Conservation (phyloP, 2,888 invertebrate species). For the Choreutis nemorana region DNA sequence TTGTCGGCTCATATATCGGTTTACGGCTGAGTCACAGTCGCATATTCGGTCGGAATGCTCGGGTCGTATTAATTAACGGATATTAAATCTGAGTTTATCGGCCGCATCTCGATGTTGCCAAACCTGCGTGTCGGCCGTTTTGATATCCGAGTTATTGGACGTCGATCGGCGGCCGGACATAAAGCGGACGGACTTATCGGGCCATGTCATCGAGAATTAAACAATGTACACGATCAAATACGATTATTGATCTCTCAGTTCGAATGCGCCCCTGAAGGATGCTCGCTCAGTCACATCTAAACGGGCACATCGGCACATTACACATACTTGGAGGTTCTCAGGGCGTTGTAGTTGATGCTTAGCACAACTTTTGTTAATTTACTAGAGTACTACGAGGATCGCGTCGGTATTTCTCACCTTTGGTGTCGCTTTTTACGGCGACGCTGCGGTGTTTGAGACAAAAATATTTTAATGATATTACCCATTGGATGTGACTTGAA, state of each 20-base stretch:
- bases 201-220: constrained; percentile 55
- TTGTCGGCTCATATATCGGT: constrained; percentile 55
- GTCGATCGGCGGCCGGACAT: constrained; percentile 31
- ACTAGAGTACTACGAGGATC: constrained; percentile 30
- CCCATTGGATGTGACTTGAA: constrained; percentile 57
- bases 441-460: constrained; percentile 54
- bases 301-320: constrained; percentile 17
- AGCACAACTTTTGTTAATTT: constrained; percentile 38
- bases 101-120: constrained; percentile 59
- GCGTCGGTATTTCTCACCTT: constrained; percentile 57
- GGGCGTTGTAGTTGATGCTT: constrained; percentile 23
- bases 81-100: constrained; percentile 64
- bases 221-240: constrained; percentile 57
- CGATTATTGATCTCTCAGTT: constrained; percentile 36
- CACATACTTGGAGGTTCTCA: constrained; percentile 17
- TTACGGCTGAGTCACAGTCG: constrained; percentile 55
- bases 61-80: constrained; percentile 64
- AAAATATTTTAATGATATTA: constrained; percentile 66
- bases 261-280: constrained; percentile 17
- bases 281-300: constrained; percentile 20
- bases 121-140: constrained; percentile 53
- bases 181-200: constrained; percentile 46
- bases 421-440: constrained; percentile 50
- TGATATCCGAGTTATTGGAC: constrained; percentile 39
- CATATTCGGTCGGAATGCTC: constrained; percentile 54